These are phyloP conservation scores for Chitala chitala DNA, from an alignment of 2,113 vertebrate species.

Conservation along the genomic window DNA sequence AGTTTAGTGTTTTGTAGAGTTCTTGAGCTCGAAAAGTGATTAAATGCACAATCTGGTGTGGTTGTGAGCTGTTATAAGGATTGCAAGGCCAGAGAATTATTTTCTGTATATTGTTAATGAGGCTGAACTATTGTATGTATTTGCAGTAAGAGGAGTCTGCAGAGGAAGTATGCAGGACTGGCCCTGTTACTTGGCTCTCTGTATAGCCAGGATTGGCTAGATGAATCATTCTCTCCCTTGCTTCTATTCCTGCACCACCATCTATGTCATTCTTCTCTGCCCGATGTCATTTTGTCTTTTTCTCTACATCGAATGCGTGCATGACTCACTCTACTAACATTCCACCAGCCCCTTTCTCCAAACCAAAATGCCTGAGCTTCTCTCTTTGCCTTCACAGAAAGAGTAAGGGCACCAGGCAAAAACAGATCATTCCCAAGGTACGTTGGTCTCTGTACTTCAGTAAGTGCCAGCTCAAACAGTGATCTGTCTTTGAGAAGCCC, in stretches of 20 bases:
- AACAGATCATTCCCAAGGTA: constrained; percentile 95
- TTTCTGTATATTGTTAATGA: not conserved
- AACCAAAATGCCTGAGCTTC: constrained; percentile 20
- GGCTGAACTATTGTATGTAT: not conserved
- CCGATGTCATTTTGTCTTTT: constrained; percentile 34
- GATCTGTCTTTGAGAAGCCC: not conserved
- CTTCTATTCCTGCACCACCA: not conserved
- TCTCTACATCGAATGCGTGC: constrained; percentile 44
- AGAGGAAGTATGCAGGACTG: not conserved
- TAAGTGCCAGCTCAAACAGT: too few relatives aligned
- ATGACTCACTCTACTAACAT: constrained; percentile 48
- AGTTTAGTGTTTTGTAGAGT: not conserved
- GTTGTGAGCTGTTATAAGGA: not conserved
- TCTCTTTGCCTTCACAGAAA: constrained; percentile 67
- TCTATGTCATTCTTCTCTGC: constrained; percentile 19
- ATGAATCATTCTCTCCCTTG: not conserved
- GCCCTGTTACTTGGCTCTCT: not conserved
- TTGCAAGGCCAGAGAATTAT: not conserved
- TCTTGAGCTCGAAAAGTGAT: too few relatives aligned
- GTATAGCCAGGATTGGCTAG: not conserved
- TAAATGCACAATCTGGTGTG: too few relatives aligned
- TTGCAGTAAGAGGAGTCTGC: not conserved
- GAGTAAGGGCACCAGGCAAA: constrained; percentile 78
- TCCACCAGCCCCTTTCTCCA: constrained; percentile 31
- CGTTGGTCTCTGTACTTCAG: too few relatives aligned